A percentile compares a stretch with the other conserved stretches of the same genome.
phyloP scores from a whole-genome alignment of 2,888 invertebrate species.

The Tholera decimalis region DNA sequence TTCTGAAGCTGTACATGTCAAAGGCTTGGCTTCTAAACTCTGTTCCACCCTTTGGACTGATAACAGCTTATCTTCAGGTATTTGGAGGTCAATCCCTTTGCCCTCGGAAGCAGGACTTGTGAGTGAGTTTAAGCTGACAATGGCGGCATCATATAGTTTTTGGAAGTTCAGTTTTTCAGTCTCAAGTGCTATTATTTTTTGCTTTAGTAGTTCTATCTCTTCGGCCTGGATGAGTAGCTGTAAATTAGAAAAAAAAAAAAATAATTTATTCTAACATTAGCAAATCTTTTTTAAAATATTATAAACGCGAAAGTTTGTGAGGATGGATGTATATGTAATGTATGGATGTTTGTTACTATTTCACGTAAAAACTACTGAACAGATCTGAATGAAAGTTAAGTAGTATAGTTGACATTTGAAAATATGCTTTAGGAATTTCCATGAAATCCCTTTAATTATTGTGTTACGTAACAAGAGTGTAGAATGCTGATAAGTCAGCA shows the following conservation, averaged over 20 bases:
- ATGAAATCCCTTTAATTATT: too few species aligned
- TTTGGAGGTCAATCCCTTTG: conserved; percentile 79
- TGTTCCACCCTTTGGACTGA: conserved; percentile 69
- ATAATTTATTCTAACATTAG: too few species aligned
- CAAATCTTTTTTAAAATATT: too few species aligned
- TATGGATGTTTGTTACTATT: too few species aligned
- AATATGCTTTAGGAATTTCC: too few species aligned
- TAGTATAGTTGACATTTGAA: too few species aligned
- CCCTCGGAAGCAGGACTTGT: conserved; percentile 85
- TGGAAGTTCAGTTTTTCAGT: conserved; percentile 92
- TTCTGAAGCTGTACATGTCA: conserved; percentile 86
- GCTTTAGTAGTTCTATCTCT: conserved; percentile 91
- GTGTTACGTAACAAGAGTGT: too few species aligned
- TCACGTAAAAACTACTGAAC: too few species aligned
- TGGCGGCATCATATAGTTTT: conserved; percentile 89
- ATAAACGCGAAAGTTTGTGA: too few species aligned
- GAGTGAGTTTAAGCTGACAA: conserved; percentile 87
- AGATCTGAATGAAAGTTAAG: too few species aligned
- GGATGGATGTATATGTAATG: too few species aligned
- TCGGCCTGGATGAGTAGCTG: conserved; percentile 88
- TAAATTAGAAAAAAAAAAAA: conserved; percentile 42
- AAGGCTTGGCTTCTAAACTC: conserved; percentile 75
- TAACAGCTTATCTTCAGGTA: conserved; percentile 79
- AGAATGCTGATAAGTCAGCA: too few species aligned
- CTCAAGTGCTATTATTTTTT: conserved; percentile 89